Conservation (phyloP, 2,113 vertebrate species). For the Semicossyphus pulcher region DNA sequence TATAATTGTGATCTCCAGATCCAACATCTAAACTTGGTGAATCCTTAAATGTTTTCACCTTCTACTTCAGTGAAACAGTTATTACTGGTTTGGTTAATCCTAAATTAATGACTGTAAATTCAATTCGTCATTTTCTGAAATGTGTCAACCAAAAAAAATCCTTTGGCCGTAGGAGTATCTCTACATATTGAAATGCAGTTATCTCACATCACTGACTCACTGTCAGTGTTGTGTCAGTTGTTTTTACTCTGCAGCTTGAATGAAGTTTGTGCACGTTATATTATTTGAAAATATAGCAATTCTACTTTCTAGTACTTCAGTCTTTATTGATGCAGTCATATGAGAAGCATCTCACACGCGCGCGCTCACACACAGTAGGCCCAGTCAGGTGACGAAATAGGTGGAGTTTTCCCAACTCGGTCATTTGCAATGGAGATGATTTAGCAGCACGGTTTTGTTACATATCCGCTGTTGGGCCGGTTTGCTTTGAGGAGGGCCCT, state of each 20-base stretch:
- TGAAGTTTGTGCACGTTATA: background rate
- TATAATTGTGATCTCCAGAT: too few relatives aligned
- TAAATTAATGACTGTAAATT: too few relatives aligned
- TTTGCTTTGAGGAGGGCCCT: conserved; percentile 78
- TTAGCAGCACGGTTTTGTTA: conserved; percentile 63
- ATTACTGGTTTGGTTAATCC: too few relatives aligned
- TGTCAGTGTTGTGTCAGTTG: background rate
- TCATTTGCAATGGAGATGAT: conserved; percentile 83
- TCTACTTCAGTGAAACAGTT: too few relatives aligned
- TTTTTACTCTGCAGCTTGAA: background rate
- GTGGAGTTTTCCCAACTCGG: conserved; percentile 65
- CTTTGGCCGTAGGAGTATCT: too few relatives aligned
- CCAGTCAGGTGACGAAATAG: conserved; percentile 73
- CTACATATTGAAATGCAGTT: background rate
- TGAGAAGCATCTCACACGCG: conserved; percentile 17
- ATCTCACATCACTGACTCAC: background rate
- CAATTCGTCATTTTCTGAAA: too few relatives aligned
- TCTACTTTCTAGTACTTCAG: background rate
- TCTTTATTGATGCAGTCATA: conserved; percentile 9
- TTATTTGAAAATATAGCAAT: background rate
- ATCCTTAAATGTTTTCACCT: too few relatives aligned
- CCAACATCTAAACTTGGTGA: too few relatives aligned
- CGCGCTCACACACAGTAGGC: conserved; percentile 16
- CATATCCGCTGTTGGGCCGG: conserved; percentile 66
- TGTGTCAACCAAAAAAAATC: too few relatives aligned